phyloP scores from a whole-genome alignment of 2,888 invertebrate species.

The Plagodis pulveraria region DNA sequence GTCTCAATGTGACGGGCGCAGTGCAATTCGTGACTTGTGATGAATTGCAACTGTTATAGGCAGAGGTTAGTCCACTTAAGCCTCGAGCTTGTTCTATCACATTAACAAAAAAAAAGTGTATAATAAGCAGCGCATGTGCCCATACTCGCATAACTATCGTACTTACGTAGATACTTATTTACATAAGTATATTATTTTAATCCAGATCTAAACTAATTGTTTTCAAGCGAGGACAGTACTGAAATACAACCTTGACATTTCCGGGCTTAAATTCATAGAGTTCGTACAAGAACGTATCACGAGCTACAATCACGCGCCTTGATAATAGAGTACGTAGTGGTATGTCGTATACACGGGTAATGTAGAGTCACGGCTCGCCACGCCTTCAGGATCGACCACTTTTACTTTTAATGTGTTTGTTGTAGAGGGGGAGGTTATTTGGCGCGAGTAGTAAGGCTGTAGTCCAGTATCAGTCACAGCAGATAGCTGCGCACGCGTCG shows the following conservation, averaged over 20 bases:
- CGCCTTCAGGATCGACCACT: slow-evolving; percentile 77
- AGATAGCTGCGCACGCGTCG: slow-evolving; percentile 50
- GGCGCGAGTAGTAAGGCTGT: slow-evolving; percentile 48
- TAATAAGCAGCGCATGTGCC: too few relatives aligned
- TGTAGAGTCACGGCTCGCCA: slow-evolving; percentile 64
- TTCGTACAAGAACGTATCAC: slow-evolving; percentile 40
- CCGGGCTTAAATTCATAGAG: slow-evolving; percentile 45
- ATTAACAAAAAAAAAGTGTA: too few relatives aligned
- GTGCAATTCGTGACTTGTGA: too few relatives aligned
- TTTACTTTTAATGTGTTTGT: slow-evolving; percentile 73
- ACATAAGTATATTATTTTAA: slow-evolving; percentile 18
- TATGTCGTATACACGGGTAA: slow-evolving; percentile 43
- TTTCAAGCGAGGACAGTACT: slow-evolving; percentile 32
- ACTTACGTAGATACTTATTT: neutral
- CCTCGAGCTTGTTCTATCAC: too few relatives aligned
- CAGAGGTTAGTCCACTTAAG: too few relatives aligned
- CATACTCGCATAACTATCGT: too few relatives aligned
- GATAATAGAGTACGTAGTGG: slow-evolving; percentile 53
- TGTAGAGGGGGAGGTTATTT: slow-evolving; percentile 65
- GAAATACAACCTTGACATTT: slow-evolving; percentile 59
- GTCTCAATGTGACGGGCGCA: too few relatives aligned
- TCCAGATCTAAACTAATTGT: slow-evolving; percentile 31
- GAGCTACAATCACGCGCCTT: slow-evolving; percentile 57
- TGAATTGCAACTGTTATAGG: too few relatives aligned
- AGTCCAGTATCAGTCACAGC: slow-evolving; percentile 42